Conservation (phyloP, 2,888 invertebrate genomes). For the Bembecia ichneumoniformis region DNA sequence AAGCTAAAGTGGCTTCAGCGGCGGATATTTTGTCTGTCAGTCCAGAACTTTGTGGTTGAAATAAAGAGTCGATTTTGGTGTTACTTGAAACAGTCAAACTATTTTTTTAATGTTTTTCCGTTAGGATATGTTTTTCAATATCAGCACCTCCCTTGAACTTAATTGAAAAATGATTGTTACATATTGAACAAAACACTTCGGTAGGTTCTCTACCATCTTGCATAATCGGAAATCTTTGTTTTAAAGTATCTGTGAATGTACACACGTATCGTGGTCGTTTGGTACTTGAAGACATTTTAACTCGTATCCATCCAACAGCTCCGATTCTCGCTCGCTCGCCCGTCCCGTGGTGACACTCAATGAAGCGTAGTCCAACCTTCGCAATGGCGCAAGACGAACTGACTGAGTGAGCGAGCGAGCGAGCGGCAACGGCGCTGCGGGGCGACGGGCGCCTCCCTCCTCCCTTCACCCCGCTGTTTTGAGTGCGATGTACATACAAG, state of each 20-base stretch:
- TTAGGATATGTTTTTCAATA: no score
- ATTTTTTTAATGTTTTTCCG: no score
- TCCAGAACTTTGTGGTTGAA: no score
- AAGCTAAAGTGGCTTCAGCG: no score
- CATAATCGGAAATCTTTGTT: conserved; percentile 1
- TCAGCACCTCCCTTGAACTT: no score
- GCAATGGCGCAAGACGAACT: conserved; percentile 8
- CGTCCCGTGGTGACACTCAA: conserved; percentile 4
- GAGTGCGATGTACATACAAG: no score
- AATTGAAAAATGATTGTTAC: no score
- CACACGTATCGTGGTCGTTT: conserved; percentile 1
- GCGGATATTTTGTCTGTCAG: no score
- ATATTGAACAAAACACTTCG: neutral
- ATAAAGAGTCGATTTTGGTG: no score
- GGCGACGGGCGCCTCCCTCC: conserved; percentile 1
- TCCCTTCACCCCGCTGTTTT: conserved; percentile 1
- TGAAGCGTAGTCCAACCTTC: conserved; percentile 7
- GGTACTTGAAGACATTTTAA: conserved; percentile 8
- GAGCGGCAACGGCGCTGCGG: conserved; percentile 3
- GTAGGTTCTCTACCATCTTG: neutral
- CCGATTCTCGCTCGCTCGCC: conserved; percentile 3
- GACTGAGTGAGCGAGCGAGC: conserved; percentile 4
- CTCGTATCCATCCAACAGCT: conserved; percentile 2
- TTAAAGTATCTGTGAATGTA: conserved; percentile 1
- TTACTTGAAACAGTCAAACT: no score